phyloP scores from a whole-genome alignment of 2,888 invertebrate genomes.

The Tenodera sinensis region DNA sequence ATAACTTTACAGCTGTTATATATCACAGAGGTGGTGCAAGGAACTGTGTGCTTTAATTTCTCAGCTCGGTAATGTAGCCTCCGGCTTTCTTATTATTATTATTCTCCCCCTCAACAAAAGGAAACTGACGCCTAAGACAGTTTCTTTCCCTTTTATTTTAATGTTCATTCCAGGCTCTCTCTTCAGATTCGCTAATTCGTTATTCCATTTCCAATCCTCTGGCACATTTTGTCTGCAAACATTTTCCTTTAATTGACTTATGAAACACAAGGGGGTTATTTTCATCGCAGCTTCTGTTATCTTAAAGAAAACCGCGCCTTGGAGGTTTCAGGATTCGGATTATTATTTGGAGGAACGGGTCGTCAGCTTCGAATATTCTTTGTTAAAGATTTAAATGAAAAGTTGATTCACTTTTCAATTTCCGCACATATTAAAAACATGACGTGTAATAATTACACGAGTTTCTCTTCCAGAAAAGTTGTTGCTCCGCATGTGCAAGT shows the following conservation, averaged over 20 bases:
- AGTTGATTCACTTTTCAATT: no score
- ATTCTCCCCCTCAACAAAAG: neutral
- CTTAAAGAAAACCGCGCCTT: no score
- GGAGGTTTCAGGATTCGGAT: no score
- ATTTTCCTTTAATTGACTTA: neutral
- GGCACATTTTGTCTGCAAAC: neutral
- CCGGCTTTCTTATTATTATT: neutral
- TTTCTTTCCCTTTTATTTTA: neutral
- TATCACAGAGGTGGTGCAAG: neutral
- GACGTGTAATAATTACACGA: no score
- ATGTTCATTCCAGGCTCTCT: neutral
- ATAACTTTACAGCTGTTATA: no score
- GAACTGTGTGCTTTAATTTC: neutral
- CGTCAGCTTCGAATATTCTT: no score
- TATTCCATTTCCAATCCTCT: neutral
- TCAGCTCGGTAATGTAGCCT: neutral
- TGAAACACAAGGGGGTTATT: neutral
- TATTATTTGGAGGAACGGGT: no score
- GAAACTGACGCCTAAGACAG: neutral
- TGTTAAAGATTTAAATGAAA: no score
- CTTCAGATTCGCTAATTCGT: neutral
- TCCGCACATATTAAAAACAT: no score
- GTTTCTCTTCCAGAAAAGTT: no score
- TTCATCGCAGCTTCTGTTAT: neutral
- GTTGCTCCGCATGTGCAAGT: no score